Evolutionary conservation across 2,797 vertebrate species (phyloP).

Genomic region (Erpetoichthys calabaricus): DNA sequence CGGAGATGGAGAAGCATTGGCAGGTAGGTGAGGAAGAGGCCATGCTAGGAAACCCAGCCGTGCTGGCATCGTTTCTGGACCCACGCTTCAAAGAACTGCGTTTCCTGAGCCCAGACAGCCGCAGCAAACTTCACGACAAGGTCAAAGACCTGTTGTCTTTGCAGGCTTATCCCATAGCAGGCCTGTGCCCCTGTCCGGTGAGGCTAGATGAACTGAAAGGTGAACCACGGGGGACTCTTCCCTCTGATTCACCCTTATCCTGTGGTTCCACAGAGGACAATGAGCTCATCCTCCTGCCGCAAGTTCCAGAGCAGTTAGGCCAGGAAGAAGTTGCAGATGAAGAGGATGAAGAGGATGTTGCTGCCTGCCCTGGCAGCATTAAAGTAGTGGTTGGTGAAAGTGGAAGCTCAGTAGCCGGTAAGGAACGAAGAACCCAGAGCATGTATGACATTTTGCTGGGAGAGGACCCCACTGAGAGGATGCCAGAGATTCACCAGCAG

Average conservation of each 20-base stretch:
- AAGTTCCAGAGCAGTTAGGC: conserved; percentile 1
- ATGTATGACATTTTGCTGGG: conserved; percentile 45
- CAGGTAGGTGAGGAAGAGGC: conserved; percentile 17
- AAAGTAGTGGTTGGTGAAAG: no score
- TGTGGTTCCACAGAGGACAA: conserved; percentile 27
- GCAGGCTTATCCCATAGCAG: conserved; percentile 14
- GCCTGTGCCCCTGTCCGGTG: no score
- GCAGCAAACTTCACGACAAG: conserved; percentile 31
- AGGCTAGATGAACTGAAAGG: conserved; percentile 5
- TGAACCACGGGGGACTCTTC: conserved; percentile 14
- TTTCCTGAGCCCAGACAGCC: conserved; percentile 34
- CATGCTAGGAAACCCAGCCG: conserved; percentile 28
- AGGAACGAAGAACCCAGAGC: conserved; percentile 20
- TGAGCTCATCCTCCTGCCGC: conserved; percentile 26
- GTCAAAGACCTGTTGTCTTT: conserved; percentile 32
- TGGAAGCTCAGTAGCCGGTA: conserved; percentile 4
- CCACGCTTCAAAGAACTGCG: conserved; percentile 48
- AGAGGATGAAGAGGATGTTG: no score
- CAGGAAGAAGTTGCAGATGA: no score
- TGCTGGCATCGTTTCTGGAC: conserved; percentile 42
- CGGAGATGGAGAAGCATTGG: conserved; percentile 36
- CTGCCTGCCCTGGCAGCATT: no score
- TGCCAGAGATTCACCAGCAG: conserved; percentile 46
- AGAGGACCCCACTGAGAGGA: conserved; percentile 40
- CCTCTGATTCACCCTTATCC: conserved; percentile 29